Evolutionary conservation across 1,140 invertebrate genomes (phyloP).

Genomic region (Mesaphorura yosii): DNA sequence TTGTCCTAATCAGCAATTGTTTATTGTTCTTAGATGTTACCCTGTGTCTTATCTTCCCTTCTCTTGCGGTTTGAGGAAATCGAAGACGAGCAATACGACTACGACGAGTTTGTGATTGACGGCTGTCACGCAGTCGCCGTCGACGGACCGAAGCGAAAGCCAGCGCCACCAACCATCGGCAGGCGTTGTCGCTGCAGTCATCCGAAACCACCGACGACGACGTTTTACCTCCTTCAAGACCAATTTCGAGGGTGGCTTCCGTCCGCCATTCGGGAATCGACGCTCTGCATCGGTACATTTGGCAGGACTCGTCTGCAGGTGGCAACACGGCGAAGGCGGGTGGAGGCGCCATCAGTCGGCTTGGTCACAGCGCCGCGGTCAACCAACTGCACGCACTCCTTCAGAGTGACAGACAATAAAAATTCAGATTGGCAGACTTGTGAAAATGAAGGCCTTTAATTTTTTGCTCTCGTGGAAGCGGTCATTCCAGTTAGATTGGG

Average conservation of each 20-base stretch:
- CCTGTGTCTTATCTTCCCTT: too few species aligned
- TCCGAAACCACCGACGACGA: not conserved
- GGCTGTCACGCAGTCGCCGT: not conserved
- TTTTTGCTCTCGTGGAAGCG: too few species aligned
- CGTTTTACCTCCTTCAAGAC: too few species aligned
- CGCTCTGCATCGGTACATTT: not conserved
- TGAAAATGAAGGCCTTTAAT: too few species aligned
- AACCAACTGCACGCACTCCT: too few species aligned
- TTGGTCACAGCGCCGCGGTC: conserved; percentile 14
- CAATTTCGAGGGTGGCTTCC: not conserved
- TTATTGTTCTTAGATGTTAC: not conserved
- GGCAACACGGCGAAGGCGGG: not conserved
- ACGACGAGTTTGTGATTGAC: not conserved
- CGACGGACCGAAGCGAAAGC: not conserved
- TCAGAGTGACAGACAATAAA: too few species aligned
- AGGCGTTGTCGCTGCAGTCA: not conserved
- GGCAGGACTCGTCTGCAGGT: not conserved
- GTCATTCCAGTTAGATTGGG: too few species aligned
- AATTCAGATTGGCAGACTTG: too few species aligned
- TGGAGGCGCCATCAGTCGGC: conserved; percentile 13
- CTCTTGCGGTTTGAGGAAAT: not conserved
- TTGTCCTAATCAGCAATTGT: not conserved
- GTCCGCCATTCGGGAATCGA: not conserved
- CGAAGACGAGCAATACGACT: not conserved
- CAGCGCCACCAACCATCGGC: not conserved